phyloP scores from a whole-genome alignment of 2,797 vertebrate species.

The Acanthurus leucopareius region DNA sequence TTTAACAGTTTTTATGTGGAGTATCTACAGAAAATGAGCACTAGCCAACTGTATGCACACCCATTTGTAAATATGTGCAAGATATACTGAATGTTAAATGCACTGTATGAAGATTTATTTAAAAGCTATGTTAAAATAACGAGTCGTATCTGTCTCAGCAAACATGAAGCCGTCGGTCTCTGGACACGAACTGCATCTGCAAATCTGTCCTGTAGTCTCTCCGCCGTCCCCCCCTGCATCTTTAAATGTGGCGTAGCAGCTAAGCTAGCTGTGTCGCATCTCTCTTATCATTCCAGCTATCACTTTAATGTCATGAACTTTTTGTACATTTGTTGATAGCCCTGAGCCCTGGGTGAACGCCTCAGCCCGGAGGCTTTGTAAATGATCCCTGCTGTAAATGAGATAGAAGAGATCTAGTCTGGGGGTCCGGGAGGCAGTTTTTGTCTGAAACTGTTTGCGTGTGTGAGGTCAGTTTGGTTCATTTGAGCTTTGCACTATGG shows the following conservation, averaged over 20 bases:
- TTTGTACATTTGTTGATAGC: constrained; percentile 79
- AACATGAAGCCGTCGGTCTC: constrained; percentile 49
- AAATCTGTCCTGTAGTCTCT: constrained; percentile 42
- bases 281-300: constrained; percentile 58
- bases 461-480: constrained; percentile 62
- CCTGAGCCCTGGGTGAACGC: constrained; percentile 33
- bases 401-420: constrained; percentile 64
- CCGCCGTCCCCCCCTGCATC: constrained; percentile 21
- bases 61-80: constrained; percentile 82
- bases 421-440: constrained; percentile 53
- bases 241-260: constrained; percentile 52
- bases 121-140: constrained; percentile 70
- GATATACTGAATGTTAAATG: constrained; percentile 78
- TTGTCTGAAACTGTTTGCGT: constrained; percentile 35
- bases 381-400: constrained; percentile 64
- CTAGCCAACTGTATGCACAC: constrained; percentile 81
- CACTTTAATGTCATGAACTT: constrained; percentile 54
- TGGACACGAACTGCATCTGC: constrained; percentile 46
- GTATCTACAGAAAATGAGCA: constrained; percentile 69
- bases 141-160: constrained; percentile 55
- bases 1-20: constrained; percentile 59
- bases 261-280: constrained; percentile 23
- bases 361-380: constrained; percentile 57
- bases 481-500: constrained; percentile 75
- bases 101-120: constrained; percentile 74